Base-by-base conservation (phyloP, 2,888 invertebrate species). In the Rhagonycha lutea region DNA sequence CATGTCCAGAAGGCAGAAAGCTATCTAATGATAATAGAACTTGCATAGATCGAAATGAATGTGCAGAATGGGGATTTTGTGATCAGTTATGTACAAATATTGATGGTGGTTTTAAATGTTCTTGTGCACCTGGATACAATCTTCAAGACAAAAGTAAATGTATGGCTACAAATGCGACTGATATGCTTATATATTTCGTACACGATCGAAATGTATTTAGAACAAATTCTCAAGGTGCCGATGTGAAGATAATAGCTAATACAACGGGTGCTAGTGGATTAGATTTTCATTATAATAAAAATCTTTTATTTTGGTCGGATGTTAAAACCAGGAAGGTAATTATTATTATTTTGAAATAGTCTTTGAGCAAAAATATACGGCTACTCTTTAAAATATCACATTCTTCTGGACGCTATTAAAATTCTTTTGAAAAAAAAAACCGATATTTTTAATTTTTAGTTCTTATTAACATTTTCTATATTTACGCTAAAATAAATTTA, bases 61-160 rank as follows among this genome's bases (percentile, higher is more conserved):
- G 97, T 87, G 87, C 90, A 67, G 96, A 96, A 88, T 97, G 96
- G 96, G 96, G 96, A 61, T 95, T 92, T 87, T 99, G 99, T 87
- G 98, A 98, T 86, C 99, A 99, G 88, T 90, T 94, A 29, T 99
- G 99, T 87, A 91, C 92, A 76, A 98, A 99, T 87, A 94, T 93
- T 0, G 94, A 94, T 1, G 97, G 94, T 61, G 92, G 96, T 10
- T 98, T 94, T 88, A 89, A 88, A 61, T 98, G 98, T 87, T 91
- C 92, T 14, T 98, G 98, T 86, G 93, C 93, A 0, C 90, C 91
- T 0, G 97, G 88, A 12, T 88, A 85, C 76, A 79, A 79, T 3
- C 75, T 85, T 24, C 82, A 82, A 76, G 91, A 92, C 80, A 89
- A 89, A 65, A 90, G 90, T 78, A 91, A 92, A 76, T 95, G 96